Percentiles rank a stretch among this genome's conserved stretches.
Conservation (phyloP, 2,888 invertebrate species). For the Rhagonycha fulva region DNA sequence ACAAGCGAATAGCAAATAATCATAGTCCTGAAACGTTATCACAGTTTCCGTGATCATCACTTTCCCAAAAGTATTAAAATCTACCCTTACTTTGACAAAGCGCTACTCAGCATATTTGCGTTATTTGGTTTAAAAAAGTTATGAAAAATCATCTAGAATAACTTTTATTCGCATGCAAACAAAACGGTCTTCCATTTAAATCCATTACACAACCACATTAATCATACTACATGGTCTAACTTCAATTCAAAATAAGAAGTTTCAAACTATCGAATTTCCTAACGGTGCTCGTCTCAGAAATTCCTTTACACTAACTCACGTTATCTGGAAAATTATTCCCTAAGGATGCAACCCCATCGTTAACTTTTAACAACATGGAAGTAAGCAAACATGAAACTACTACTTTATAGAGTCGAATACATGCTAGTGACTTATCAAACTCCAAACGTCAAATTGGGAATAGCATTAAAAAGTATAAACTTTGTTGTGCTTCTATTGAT, state of each 20-base stretch:
- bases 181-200: neutral
- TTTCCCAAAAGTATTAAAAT: neutral
- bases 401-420: neutral
- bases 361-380: neutral
- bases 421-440: neutral
- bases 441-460: neutral
- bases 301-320: conserved; percentile 2
- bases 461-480: neutral
- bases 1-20: neutral
- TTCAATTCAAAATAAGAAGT: neutral
- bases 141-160: neutral
- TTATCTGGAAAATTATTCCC: conserved; percentile 6
- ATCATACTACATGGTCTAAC: neutral
- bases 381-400: neutral
- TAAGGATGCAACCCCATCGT: neutral
- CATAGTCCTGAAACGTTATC: neutral
- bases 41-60: neutral
- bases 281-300: neutral
- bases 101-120: neutral
- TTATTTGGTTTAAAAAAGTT: neutral
- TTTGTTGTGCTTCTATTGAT: neutral
- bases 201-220: neutral
- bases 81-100: neutral
- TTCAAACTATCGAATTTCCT: conserved; percentile 4
- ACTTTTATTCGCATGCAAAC: neutral